These are phyloP conservation scores for Anticlea derivata DNA, from an alignment of 2,888 invertebrate genomes.

Conservation along the genomic window DNA sequence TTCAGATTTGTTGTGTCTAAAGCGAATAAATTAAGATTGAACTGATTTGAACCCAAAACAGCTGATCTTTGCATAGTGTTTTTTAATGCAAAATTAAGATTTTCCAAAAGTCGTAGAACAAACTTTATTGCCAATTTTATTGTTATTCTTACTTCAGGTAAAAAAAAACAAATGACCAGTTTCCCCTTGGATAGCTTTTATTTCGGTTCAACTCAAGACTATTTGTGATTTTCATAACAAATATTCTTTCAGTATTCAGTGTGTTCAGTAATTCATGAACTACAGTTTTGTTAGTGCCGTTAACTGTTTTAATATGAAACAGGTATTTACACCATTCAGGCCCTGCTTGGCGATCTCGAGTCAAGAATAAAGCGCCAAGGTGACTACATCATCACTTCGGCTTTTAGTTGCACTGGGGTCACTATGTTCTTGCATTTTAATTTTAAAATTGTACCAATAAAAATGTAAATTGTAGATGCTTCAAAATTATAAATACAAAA, in stretches of 20 bases:
- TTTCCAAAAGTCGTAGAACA: no score
- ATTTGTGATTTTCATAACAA: neutral
- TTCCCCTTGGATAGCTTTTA: no score
- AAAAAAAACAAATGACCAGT: no score
- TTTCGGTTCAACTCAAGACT: constrained; percentile 8
- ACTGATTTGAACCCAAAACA: no score
- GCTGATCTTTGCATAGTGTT: no score
- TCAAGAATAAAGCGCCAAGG: constrained; percentile 77
- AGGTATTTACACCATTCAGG: constrained; percentile 82
- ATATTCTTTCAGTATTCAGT: constrained; percentile 9
- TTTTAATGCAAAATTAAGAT: no score
- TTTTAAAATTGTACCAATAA: neutral
- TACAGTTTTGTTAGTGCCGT: constrained; percentile 63
- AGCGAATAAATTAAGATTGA: no score
- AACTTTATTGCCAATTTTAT: no score
- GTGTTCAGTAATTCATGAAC: constrained; percentile 1
- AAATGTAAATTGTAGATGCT: no score
- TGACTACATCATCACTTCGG: constrained; percentile 47
- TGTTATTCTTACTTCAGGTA: no score
- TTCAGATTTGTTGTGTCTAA: no score
- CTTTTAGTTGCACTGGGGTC: constrained; percentile 64
- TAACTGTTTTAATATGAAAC: constrained; percentile 79
- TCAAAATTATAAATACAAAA: no score
- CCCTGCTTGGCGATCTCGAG: constrained; percentile 80
- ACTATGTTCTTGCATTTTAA: constrained; percentile 46